A percentile compares a stretch with the other conserved stretches of the same genome.
phyloP scores from a whole-genome alignment of 1,140 invertebrate genomes.

The Zaprionus tsacasi region DNA sequence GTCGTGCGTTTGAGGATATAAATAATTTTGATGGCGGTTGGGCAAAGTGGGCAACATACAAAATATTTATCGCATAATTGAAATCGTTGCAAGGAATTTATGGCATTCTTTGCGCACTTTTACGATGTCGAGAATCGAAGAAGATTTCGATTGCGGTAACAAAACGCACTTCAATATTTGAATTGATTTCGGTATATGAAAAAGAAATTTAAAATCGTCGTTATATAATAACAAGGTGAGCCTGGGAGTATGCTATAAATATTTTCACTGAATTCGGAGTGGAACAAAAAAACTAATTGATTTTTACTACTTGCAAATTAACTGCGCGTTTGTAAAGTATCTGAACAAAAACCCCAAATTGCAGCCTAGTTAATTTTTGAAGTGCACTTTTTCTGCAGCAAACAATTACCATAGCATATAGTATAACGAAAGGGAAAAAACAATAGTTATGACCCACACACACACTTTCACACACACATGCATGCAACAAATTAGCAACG shows the following conservation, averaged over 20 bases:
- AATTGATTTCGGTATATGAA: neutral
- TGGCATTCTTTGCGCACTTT: constrained; percentile 18
- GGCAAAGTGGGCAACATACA: constrained; percentile 31
- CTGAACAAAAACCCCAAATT: constrained; percentile 1
- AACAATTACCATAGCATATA: constrained; percentile 18
- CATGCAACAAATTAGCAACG: constrained; percentile 52
- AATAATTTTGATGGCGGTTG: constrained; percentile 49
- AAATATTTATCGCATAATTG: constrained; percentile 76
- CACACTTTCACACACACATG: constrained; percentile 6
- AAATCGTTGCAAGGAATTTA: constrained; percentile 69
- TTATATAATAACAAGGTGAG: neutral
- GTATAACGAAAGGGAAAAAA: constrained; percentile 10
- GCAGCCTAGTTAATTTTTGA: constrained; percentile 5
- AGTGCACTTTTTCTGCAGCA: neutral
- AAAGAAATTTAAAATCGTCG: neutral
- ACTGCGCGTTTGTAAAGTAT: neutral
- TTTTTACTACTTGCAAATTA: neutral
- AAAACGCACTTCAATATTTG: neutral
- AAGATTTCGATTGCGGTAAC: constrained; percentile 2
- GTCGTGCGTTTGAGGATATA: constrained; percentile 44
- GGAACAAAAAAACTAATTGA: neutral
- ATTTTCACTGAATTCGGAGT: neutral
- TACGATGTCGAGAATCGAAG: constrained; percentile 1
- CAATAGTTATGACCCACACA: constrained; percentile 14
- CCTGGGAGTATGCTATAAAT: neutral